A percentile compares a stretch with the other conserved stretches of the same genome.
These are phyloP conservation scores for Ambastaia sidthimunki DNA, from an alignment of 2,797 vertebrate genomes.

Conservation along the genomic window DNA sequence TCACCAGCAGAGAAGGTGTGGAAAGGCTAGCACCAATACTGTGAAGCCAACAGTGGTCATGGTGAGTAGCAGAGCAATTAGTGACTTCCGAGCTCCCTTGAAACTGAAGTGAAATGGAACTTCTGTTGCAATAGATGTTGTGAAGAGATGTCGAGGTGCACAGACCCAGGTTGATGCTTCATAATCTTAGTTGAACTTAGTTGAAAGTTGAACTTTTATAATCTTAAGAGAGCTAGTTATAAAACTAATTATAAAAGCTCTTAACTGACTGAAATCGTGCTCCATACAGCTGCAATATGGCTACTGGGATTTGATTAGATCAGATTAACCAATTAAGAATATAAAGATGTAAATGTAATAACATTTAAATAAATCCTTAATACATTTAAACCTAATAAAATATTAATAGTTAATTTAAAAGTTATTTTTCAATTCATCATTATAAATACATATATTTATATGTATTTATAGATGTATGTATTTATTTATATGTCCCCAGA, in stretches of 20 bases:
- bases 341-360: too few relatives aligned
- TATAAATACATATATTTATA: not conserved
- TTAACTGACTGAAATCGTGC: not conserved
- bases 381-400: too few relatives aligned
- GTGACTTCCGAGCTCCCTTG: conserved; percentile 46
- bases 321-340: too few relatives aligned
- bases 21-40: conserved; percentile 33
- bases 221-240: not conserved
- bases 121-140: conserved; percentile 5
- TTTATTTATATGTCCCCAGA: too few relatives aligned
- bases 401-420: too few relatives aligned
- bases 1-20: conserved; percentile 50
- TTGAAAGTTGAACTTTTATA: not conserved
- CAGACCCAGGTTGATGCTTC: not conserved
- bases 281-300: too few relatives aligned
- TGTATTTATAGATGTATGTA: too few relatives aligned
- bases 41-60: conserved; percentile 44
- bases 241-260: not conserved
- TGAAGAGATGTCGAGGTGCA: conserved; percentile 37
- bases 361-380: too few relatives aligned
- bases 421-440: too few relatives aligned
- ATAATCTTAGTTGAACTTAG: not conserved
- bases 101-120: conserved; percentile 50
- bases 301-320: too few relatives aligned
- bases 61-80: conserved; percentile 62